Conservation (phyloP, 2,797 vertebrate genomes). For the Typhlichthys subterraneus region DNA sequence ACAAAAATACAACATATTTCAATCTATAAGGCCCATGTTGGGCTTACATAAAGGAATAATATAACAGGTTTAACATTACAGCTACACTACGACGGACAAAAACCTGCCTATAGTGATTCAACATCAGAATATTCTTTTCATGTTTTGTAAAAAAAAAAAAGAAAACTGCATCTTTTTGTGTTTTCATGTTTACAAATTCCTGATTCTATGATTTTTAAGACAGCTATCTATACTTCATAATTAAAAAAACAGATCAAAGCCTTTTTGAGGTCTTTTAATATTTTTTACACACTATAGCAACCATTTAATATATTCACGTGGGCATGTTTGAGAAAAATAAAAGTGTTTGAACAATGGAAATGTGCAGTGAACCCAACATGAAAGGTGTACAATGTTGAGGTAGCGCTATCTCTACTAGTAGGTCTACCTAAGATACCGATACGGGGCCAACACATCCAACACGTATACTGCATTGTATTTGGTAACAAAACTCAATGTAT, state of each 20-base stretch:
- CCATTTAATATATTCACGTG: constrained; percentile 49
- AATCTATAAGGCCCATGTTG: constrained; percentile 80
- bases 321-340: constrained; percentile 61
- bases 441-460: constrained; percentile 62
- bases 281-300: constrained; percentile 67
- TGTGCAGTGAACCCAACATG: constrained; percentile 66
- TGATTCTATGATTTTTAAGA: constrained; percentile 65
- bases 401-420: constrained; percentile 80
- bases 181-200: constrained; percentile 68
- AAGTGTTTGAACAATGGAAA: constrained; percentile 65
- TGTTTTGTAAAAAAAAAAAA: constrained; percentile 46
- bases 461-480: constrained; percentile 73
- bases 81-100: constrained; percentile 73
- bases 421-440: constrained; percentile 47
- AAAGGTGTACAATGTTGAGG: constrained; percentile 78
- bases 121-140: constrained; percentile 67
- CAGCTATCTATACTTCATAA: constrained; percentile 64
- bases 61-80: constrained; percentile 77
- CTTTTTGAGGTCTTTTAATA: constrained; percentile 53
- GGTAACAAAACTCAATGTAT: constrained; percentile 77
- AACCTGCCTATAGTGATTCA: constrained; percentile 69
- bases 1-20: constrained; percentile 92
- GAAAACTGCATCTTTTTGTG: constrained; percentile 31
- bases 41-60: constrained; percentile 78
- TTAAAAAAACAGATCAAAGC: constrained; percentile 65